Evolutionary conservation across 2,888 invertebrate genomes (phyloP), one percentile per base, ranked within the genome.

Genomic region (Erebia epiphron): DNA sequence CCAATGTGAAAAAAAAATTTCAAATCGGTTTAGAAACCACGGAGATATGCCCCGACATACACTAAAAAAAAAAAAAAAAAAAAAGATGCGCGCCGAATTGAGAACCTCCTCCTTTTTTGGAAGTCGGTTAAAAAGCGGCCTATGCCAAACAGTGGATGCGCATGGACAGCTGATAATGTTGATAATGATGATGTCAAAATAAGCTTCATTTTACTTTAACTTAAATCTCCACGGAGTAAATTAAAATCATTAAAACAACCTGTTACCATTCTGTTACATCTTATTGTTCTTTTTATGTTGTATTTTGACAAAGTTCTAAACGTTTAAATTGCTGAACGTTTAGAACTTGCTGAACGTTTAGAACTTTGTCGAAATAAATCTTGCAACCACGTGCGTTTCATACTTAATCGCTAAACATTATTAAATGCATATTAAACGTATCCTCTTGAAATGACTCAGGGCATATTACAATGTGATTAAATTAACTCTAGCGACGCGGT

Each of bases 341-440:
- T 56, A 66, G 16, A 5, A 56, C 43, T 66, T 56, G 10, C 26
- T 10, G 2, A 54, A 3, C 26, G n/a, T 43, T 52, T 56, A 66
- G 16, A 5, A 56, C 43, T 66, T 56, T 46, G 66, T 68, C 61
- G 67, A 70, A 72, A 69, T 72, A 70, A 70, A 70, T 66, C 67
- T 62, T 58, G n/a, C 56, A 67, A 61, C 13, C 70, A 71, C 73
- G 69, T 73, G 73, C 70, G 50, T 63, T 46, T 63, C 73, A 74
- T 74, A 75, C 71, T 49, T 73, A 75, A 73, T 74, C 63, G 64
- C 61, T 60, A 35, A 41, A 61, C 62, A 73, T 73, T 73, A 76
- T 74, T 73, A 70, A 69, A 70, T 69, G 73, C 71, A 73, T 72
- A 73, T 60, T 75, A 68, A 71, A 70, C 69, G 67, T 71, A 73